These are phyloP conservation scores for Nezara viridula DNA, from an alignment of 2,888 invertebrate genomes.

Conservation along the genomic window DNA sequence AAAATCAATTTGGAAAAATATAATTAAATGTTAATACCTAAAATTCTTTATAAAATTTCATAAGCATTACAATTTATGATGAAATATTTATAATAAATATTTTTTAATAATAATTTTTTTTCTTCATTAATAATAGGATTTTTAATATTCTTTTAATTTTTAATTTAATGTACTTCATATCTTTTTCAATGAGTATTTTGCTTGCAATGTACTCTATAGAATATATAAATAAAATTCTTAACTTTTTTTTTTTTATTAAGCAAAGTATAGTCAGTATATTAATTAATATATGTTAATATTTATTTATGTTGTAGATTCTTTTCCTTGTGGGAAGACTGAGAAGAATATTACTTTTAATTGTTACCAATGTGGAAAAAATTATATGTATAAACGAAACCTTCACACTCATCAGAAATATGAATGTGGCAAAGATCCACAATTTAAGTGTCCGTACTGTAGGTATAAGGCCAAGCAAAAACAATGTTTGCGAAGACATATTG, in stretches of 20 bases:
- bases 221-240: neutral
- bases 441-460: constrained; percentile 65
- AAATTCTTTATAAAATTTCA: too few relatives aligned
- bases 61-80: too few relatives aligned
- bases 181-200: neutral
- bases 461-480: constrained; percentile 58
- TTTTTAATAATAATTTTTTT: too few relatives aligned
- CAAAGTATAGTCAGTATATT: neutral
- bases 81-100: too few relatives aligned
- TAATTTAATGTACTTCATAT: neutral
- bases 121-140: too few relatives aligned
- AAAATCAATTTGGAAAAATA: too few relatives aligned
- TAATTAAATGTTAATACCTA: too few relatives aligned
- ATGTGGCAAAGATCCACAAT: constrained; percentile 65
- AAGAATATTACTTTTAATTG: constrained; percentile 39
- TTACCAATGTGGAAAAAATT: constrained; percentile 64
- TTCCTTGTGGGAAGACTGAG: neutral
- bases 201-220: neutral
- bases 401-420: constrained; percentile 68
- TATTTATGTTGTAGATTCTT: neutral
- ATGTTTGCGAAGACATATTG: constrained; percentile 38
- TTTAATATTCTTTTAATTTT: too few relatives aligned
- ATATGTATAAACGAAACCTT: constrained; percentile 69
- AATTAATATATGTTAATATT: neutral
- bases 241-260: neutral